Percentiles rank a stretch among this genome's conserved stretches.
Evolutionary conservation across 2,888 invertebrate genomes (phyloP).

Genomic region (Syrista parreyssii): DNA sequence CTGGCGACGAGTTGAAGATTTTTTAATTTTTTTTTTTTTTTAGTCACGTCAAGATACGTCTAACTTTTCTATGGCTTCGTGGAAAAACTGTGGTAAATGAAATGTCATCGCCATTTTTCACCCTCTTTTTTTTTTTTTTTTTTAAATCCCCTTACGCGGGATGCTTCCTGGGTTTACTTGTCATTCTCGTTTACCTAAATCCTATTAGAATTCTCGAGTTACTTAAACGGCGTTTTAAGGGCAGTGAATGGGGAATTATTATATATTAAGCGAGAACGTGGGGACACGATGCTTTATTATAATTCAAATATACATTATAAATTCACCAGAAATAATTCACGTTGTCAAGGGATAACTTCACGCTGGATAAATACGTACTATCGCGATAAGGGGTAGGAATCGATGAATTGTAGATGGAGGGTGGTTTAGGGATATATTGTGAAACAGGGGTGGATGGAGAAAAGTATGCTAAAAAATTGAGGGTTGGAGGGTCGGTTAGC

Average conservation of each 20-base stretch:
- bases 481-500: neutral
- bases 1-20: neutral
- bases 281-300: neutral
- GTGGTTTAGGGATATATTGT: neutral
- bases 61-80: neutral
- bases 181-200: neutral
- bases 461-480: neutral
- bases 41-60: neutral
- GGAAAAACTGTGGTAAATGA: neutral
- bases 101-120: neutral
- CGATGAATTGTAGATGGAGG: neutral
- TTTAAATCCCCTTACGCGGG: neutral
- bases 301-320: neutral
- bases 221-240: neutral
- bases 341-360: neutral
- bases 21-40: neutral
- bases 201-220: neutral
- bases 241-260: slow-evolving; percentile 23
- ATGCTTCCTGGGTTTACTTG: neutral
- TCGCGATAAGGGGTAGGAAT: neutral
- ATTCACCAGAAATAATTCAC: neutral
- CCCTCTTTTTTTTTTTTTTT: neutral
- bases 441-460: neutral
- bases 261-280: neutral
- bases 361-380: neutral